These are phyloP conservation scores for Neomonachus schauinslandi DNA, from an alignment of 2,113 vertebrate species.

Conservation along the genomic window DNA sequence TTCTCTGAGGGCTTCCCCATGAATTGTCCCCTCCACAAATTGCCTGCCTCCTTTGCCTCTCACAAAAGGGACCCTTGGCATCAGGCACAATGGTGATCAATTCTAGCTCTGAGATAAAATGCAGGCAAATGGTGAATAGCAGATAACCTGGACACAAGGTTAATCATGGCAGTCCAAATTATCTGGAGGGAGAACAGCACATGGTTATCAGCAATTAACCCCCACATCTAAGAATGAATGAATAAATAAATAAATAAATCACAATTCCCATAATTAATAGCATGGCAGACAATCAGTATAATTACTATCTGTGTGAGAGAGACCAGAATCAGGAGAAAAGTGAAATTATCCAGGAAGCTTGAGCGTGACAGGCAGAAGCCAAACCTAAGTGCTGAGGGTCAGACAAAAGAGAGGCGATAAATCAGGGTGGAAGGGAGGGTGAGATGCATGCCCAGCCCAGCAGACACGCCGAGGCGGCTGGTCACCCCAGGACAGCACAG, in stretches of 20 bases:
- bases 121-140: conserved; percentile 56
- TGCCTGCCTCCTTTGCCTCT: not conserved
- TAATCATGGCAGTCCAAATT: conserved; percentile 68
- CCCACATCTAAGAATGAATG: conserved; percentile 36
- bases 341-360: conserved; percentile 68
- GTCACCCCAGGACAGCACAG: not conserved
- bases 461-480: not conserved
- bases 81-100: not conserved
- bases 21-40: not conserved
- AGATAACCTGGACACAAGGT: conserved; percentile 65
- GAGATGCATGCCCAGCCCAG: not conserved
- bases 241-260: conserved; percentile 31
- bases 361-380: conserved; percentile 58
- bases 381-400: conserved; percentile 48
- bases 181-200: conserved; percentile 71
- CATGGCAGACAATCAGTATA: conserved; percentile 66
- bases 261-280: conserved; percentile 79
- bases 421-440: not conserved
- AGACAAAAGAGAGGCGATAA: not conserved
- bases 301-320: conserved; percentile 67
- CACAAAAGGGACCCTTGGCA: not conserved
- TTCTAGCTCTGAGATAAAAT: conserved; percentile 4
- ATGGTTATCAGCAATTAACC: conserved; percentile 74
- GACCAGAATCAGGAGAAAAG: conserved; percentile 44
- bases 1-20: not conserved